phyloP scores from a whole-genome alignment of 2,113 vertebrate species.

The Dasyprocta punctata region DNA sequence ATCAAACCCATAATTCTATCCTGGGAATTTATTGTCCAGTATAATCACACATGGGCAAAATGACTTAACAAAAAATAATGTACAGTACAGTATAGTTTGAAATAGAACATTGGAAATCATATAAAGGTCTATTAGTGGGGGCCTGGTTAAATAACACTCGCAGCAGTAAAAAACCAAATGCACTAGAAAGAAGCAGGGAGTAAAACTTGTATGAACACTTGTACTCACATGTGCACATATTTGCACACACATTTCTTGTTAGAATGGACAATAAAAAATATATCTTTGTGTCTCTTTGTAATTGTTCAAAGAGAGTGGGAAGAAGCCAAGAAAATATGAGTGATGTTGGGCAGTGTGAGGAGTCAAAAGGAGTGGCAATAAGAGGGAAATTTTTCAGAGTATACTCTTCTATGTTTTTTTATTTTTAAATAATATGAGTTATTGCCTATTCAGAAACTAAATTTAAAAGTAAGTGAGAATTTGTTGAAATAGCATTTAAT shows the following conservation, averaged over 20 bases:
- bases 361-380: rapidly evolving
- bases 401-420: rapidly evolving
- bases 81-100: rapidly evolving
- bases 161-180: neutral
- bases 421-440: neutral
- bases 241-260: too few relatives aligned
- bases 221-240: neutral
- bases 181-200: neutral
- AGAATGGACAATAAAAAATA: neutral
- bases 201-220: rapidly evolving
- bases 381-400: rapidly evolving
- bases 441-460: neutral
- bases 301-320: too few relatives aligned
- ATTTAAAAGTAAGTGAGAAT: neutral
- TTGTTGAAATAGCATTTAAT: rapidly evolving
- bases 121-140: rapidly evolving
- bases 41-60: rapidly evolving
- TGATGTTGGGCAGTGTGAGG: rapidly evolving
- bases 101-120: rapidly evolving
- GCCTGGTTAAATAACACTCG: neutral
- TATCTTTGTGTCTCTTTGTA: rapidly evolving
- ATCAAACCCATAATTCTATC: neutral
- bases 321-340: rapidly evolving
- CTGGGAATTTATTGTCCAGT: neutral
- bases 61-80: rapidly evolving